These are phyloP conservation scores for Sylvietta virens DNA, from an alignment of 2,113 vertebrate genomes.

Conservation along the genomic window DNA sequence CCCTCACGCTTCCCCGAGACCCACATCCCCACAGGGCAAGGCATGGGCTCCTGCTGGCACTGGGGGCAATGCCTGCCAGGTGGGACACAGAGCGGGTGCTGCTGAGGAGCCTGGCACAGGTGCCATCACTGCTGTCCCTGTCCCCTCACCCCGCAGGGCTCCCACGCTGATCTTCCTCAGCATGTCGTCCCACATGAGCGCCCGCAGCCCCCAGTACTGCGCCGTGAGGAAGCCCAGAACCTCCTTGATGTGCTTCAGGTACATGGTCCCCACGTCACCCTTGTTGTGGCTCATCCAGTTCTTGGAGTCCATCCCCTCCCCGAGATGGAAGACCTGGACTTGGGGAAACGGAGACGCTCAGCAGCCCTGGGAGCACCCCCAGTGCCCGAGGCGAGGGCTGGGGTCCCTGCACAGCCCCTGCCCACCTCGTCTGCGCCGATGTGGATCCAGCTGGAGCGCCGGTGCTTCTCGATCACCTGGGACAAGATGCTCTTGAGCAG, in stretches of 20 bases:
- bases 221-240: constrained; percentile 61
- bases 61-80: rapidly evolving
- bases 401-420: background rate
- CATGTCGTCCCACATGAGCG: constrained; percentile 79
- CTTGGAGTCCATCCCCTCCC: constrained; percentile 74
- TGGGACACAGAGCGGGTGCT: rapidly evolving
- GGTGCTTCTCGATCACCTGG: constrained; percentile 74
- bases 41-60: background rate
- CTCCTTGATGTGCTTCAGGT: constrained; percentile 70
- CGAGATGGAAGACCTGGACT: constrained; percentile 73
- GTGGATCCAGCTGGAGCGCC: constrained; percentile 66
- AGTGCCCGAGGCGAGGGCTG: rapidly evolving
- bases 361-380: background rate
- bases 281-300: constrained; percentile 67
- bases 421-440: constrained; percentile 73
- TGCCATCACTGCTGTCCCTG: rapidly evolving
- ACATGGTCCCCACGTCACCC: constrained; percentile 67
- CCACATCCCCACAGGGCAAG: background rate
- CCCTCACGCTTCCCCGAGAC: rapidly evolving
- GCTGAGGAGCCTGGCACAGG: background rate
- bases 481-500: constrained; percentile 68
- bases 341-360: background rate
- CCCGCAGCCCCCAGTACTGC: constrained; percentile 33
- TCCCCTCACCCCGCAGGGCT: constrained; percentile 61
- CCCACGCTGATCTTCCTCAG: constrained; percentile 54